phyloP scores from a whole-genome alignment of 2,888 invertebrate genomes.

The Galeruca laticollis region DNA sequence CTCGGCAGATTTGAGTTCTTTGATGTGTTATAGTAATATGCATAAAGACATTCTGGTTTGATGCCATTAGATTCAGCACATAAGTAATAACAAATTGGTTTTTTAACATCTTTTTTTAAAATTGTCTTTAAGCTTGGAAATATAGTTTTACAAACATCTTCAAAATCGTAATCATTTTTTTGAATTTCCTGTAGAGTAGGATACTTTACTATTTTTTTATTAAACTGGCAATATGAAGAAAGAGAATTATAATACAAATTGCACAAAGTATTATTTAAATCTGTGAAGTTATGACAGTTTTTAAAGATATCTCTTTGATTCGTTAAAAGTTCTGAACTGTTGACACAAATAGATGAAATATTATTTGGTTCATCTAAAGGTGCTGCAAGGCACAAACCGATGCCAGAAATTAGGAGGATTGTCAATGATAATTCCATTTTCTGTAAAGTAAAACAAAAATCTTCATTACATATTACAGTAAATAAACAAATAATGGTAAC shows the following conservation, averaged over 20 bases:
- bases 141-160: background rate
- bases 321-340: background rate
- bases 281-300: conserved; percentile 46
- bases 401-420: background rate
- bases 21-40: conserved; percentile 7
- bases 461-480: background rate
- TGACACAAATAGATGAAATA: background rate
- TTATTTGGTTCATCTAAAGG: background rate
- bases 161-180: background rate
- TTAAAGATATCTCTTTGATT: conserved; percentile 38
- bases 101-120: background rate
- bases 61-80: background rate
- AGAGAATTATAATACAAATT: conserved; percentile 51
- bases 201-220: conserved; percentile 10
- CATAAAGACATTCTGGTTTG: conserved; percentile 13
- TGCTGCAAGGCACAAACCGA: background rate
- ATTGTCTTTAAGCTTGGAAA: background rate
- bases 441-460: conserved; percentile 8
- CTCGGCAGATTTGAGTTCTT: background rate
- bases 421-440: conserved; percentile 3
- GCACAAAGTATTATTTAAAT: conserved; percentile 47
- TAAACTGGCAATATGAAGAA: conserved; percentile 43
- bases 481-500: too few species aligned
- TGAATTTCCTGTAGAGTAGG: background rate
- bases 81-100: background rate